Base-by-base conservation (phyloP, 2,113 vertebrate species). In the Zapus hudsonius region DNA sequence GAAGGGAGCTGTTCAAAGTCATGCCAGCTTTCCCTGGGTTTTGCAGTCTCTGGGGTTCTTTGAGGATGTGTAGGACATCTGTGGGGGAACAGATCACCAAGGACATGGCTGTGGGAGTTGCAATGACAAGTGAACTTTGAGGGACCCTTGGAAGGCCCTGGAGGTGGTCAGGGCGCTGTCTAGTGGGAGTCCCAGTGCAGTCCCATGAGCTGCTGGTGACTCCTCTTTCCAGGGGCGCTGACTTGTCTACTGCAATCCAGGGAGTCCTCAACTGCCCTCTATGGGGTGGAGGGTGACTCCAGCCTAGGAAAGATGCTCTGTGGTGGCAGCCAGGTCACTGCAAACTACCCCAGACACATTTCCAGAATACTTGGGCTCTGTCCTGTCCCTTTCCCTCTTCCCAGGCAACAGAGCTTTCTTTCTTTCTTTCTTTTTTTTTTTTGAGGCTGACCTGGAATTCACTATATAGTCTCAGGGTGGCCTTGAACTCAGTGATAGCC, bases 21-120 rank as follows among this genome's bases (percentile, higher is more conserved):
- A 13, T 4, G 0, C 17, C 7, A 22, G 19, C 17, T 29, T 4
- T 33, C 15, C 27, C 57, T 0, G 40, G 10, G 25, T 57, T 72
- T 16, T 3, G 1, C 72, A 22, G 61, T 47, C 44, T 38, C 22
- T 19, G 33, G 40, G n/a, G n/a, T n/a, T n/a, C n/a, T n/a, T 23
- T 61, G 38, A 59, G 57, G 57, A 16, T 59, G 57, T 59, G 57
- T 22, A 59, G 9, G 57, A 59, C 4, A 8, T 22, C 15, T 4
- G 9, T 8, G 9, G 57, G 47, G 47, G 61, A 27, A 64, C 22
- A 27, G 61, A 27, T 23, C 61, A 64, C 61, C 61, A 27, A 27
- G 23, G 61, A 47, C 47, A 64, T 64, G 61, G 22, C 25, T 25
- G 4, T 22, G 20, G 15, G 20, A 59, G 20, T 22, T 59, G 9